Percentiles rank a stretch among this genome's conserved stretches.
phyloP scores from a whole-genome alignment of 2,888 invertebrate species.

The Yponomeuta evonymella region DNA sequence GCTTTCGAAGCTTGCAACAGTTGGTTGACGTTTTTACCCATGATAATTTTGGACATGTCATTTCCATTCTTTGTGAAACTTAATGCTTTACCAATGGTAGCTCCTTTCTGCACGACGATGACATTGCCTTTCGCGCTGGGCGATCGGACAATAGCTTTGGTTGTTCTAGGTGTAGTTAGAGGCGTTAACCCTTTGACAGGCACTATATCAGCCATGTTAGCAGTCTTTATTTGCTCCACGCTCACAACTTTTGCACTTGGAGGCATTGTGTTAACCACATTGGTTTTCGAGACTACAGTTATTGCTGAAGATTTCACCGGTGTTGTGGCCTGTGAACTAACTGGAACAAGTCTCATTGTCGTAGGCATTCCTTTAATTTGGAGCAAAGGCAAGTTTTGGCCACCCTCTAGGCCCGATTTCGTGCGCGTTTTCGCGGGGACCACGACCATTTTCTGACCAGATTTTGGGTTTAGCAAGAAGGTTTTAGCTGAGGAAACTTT shows the following conservation, averaged over 20 bases:
- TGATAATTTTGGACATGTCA: conserved; percentile 70
- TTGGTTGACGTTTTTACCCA: conserved; percentile 71
- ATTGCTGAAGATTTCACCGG: conserved; percentile 43
- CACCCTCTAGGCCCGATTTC: conserved; percentile 53
- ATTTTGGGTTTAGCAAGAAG: conserved; percentile 65
- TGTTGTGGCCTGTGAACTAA: conserved; percentile 49
- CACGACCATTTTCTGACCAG: conserved; percentile 71
- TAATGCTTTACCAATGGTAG: conserved; percentile 66
- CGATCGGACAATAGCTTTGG: conserved; percentile 62
- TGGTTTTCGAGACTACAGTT: conserved; percentile 45
- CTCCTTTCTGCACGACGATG: conserved; percentile 77
- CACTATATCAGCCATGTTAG: conserved; percentile 65
- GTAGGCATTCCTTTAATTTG: conserved; percentile 67
- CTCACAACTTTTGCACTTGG: conserved; percentile 18
- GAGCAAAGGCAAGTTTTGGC: conserved; percentile 54
- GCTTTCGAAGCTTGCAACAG: conserved; percentile 53
- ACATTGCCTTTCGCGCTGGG: conserved; percentile 73
- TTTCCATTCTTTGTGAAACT: conserved; percentile 65
- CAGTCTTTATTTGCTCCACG: conserved; percentile 52
- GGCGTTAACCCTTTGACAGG: conserved; percentile 63
- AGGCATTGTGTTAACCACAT: not conserved
- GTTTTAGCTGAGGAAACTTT: conserved; percentile 67
- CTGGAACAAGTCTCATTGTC: conserved; percentile 66
- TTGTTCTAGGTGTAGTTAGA: conserved; percentile 53
- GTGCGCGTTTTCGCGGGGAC: conserved; percentile 61